Conservation (phyloP, 2,888 invertebrate genomes). For the Adela reaumurella region DNA sequence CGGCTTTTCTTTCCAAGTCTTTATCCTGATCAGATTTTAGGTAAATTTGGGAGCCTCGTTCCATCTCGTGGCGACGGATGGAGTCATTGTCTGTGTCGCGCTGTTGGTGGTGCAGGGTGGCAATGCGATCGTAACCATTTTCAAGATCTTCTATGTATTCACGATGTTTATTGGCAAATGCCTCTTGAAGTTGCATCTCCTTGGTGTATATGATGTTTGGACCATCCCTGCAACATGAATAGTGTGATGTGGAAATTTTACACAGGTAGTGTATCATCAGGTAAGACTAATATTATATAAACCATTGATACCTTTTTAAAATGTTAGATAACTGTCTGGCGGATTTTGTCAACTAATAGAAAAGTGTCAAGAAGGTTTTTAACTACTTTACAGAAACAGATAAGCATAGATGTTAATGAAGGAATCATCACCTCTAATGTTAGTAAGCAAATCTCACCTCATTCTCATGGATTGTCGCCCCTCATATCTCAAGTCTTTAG, state of each 20-base stretch:
- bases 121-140: slow-evolving; percentile 51
- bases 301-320: no score
- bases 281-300: no score
- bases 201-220: slow-evolving; percentile 55
- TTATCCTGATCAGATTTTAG: slow-evolving; percentile 36
- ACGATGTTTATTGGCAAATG: slow-evolving; percentile 47
- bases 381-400: no score
- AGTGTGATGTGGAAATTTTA: background rate
- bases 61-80: slow-evolving; percentile 71
- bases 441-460: slow-evolving; percentile 32
- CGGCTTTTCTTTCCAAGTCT: slow-evolving; percentile 30
- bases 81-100: slow-evolving; percentile 68
- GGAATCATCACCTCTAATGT: no score
- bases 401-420: no score
- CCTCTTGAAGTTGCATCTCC: slow-evolving; percentile 51
- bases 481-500: slow-evolving; percentile 46
- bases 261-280: no score
- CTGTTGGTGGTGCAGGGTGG: slow-evolving; percentile 40
- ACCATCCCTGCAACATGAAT: slow-evolving; percentile 37
- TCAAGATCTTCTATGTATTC: slow-evolving; percentile 60
- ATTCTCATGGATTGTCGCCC: slow-evolving; percentile 37
- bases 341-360: no score
- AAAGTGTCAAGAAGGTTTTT: no score
- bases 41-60: slow-evolving; percentile 68
- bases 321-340: no score